Conservation (phyloP, 1,140 invertebrate genomes). For the Temnothorax longispinosus region DNA sequence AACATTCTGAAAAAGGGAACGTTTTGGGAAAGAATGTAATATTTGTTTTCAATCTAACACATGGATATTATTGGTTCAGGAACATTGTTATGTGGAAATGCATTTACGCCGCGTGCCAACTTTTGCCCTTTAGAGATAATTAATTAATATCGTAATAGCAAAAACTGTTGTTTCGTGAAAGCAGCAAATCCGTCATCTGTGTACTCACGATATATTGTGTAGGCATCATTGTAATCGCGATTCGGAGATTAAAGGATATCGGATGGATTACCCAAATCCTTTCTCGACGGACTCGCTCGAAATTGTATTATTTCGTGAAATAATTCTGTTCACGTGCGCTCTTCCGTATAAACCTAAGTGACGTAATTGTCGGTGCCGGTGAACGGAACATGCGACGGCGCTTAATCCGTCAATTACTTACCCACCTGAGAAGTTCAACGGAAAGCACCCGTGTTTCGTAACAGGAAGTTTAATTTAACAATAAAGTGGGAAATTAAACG, state of each 20-base stretch:
- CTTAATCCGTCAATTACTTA: slow-evolving; percentile 33
- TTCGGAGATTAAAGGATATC: not conserved
- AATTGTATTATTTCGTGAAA: not conserved
- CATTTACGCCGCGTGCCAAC: not conserved
- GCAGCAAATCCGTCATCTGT: not conserved
- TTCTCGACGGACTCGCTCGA: not conserved
- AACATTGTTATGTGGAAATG: not conserved
- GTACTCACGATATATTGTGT: not conserved
- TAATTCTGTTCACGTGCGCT: slow-evolving; percentile 2
- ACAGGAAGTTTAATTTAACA: not conserved
- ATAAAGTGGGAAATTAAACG: not conserved
- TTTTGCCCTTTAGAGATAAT: not conserved
- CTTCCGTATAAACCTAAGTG: not conserved
- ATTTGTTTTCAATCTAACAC: not conserved
- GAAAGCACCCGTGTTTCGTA: slow-evolving; percentile 7
- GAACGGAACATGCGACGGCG: not conserved
- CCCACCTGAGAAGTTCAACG: not conserved
- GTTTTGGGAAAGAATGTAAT: not conserved
- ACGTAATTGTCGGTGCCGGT: slow-evolving; percentile 8
- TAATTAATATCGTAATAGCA: not conserved
- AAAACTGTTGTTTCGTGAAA: not conserved
- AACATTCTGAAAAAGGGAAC: no score
- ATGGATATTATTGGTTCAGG: not conserved
- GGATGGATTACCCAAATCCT: not conserved
- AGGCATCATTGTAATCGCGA: not conserved